These are phyloP conservation scores for Nemurella pictetii DNA, from an alignment of 2,888 invertebrate genomes.

Conservation along the genomic window DNA sequence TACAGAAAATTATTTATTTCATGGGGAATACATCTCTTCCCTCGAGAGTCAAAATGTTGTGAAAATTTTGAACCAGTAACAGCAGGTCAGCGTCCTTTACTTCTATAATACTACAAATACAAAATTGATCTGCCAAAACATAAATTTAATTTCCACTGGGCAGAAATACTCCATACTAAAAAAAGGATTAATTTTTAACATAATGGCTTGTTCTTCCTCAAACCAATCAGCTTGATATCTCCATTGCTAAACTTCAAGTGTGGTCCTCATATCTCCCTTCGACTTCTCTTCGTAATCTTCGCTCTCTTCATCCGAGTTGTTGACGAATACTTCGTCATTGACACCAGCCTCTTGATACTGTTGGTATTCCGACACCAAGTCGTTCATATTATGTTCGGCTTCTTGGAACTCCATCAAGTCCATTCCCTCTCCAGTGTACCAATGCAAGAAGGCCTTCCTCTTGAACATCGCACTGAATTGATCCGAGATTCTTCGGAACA, in stretches of 20 bases:
- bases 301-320: constrained; percentile 58
- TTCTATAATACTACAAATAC: too few relatives aligned
- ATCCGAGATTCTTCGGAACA: constrained; percentile 86
- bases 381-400: constrained; percentile 94
- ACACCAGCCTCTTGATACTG: constrained; percentile 75
- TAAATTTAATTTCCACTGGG: too few relatives aligned
- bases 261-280: background rate
- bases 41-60: too few relatives aligned
- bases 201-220: background rate
- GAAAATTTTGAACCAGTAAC: too few relatives aligned
- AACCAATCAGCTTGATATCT: background rate
- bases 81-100: too few relatives aligned
- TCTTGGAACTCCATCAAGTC: constrained; percentile 97
- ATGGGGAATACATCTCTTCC: too few relatives aligned
- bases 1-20: too few relatives aligned
- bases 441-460: constrained; percentile 95
- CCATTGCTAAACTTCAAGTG: background rate
- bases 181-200: too few relatives aligned
- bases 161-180: too few relatives aligned
- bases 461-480: constrained; percentile 94
- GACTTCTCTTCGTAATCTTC: constrained; percentile 47
- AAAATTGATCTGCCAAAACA: too few relatives aligned
- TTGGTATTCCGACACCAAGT: constrained; percentile 88
- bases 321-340: constrained; percentile 48
- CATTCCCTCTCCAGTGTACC: constrained; percentile 98